Base-by-base conservation (phyloP, 2,888 invertebrate genomes). In the Amphiduros pacificus region DNA sequence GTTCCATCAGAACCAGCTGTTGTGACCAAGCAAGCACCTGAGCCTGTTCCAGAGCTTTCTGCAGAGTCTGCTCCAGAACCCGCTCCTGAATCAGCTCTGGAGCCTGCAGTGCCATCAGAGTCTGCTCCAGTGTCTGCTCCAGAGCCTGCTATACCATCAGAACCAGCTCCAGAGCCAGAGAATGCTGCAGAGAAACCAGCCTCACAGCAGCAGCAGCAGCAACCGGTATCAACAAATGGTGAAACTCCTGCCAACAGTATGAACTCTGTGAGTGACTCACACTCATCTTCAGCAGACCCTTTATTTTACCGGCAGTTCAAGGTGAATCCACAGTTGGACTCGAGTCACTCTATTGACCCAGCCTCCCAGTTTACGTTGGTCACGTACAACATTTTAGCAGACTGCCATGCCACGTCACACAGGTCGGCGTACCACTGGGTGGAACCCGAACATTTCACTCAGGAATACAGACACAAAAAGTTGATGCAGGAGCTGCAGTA, bases 311-410 rank as follows among this genome's bases (percentile, higher is more conserved):
- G 77, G 20, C 61, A 64, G 48, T 76, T 68, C 62, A 64, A 74
- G 36, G 61, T 68, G 31, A 76, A 76, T 60, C 73, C 74, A 55
- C 40, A 63, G 29, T 63, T 73, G 48, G n/a, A n/a, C n/a, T n/a
- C n/a, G n/a, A 51, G 60, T 24, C 54, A 62, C 55, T 26, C 61
- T 6, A 60, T 69, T 20, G 73, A 74, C 56, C 54, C 60, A 31
- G 65, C 65, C 20, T 71, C 73, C 55, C 68, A 72, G 49, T 80
- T 81, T 68, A 73, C 74, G 50, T 52, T 81, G 11, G 77, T 76
- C 29, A 75, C 75, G 53, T 81, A 81, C 65, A 81, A 81, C 65
- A 75, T 81, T 48, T 67, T 81, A 55, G 80, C 79, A 20, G 79
- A 80, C 58, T 79, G 78, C 61, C 77, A 77, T 63, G 64, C 77